Percentiles rank a stretch among this genome's conserved stretches.
These are phyloP conservation scores for Hydraecia micacea DNA, from an alignment of 2,888 invertebrate species.

Conservation along the genomic window DNA sequence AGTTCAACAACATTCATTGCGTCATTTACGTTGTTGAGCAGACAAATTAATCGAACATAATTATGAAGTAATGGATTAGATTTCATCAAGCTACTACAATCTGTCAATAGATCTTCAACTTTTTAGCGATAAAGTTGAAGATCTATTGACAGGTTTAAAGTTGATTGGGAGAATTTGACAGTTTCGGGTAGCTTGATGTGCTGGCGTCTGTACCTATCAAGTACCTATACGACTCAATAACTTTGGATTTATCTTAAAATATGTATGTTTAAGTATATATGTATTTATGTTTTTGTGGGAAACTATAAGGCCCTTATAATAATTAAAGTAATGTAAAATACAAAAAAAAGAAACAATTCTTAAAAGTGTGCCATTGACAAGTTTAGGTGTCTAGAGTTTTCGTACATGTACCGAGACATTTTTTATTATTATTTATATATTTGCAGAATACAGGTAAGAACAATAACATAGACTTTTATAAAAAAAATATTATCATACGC, in stretches of 20 bases:
- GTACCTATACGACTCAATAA: background rate
- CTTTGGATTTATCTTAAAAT: background rate
- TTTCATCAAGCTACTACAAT: no score
- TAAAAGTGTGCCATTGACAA: background rate
- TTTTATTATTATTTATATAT: background rate
- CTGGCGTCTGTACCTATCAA: no score
- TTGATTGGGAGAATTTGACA: no score
- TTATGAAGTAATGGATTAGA: background rate
- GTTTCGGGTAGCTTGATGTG: no score
- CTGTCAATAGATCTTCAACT: no score
- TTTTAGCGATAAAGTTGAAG: no score
- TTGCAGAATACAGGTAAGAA: background rate
- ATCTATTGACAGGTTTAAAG: no score
- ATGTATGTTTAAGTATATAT: no score
- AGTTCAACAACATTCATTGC: background rate
- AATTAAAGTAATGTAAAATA: background rate
- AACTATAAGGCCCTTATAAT: background rate
- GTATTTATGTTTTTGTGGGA: background rate
- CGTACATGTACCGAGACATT: background rate
- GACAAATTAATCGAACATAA: background rate
- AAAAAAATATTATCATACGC: no score
- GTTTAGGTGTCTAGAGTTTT: background rate
- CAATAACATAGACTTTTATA: background rate
- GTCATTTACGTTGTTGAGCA: background rate
- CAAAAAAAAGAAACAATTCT: background rate